A percentile compares a stretch with the other conserved stretches of the same genome.
phyloP scores from a whole-genome alignment of 1,140 invertebrate genomes.

The Diorhabda sublineata region DNA sequence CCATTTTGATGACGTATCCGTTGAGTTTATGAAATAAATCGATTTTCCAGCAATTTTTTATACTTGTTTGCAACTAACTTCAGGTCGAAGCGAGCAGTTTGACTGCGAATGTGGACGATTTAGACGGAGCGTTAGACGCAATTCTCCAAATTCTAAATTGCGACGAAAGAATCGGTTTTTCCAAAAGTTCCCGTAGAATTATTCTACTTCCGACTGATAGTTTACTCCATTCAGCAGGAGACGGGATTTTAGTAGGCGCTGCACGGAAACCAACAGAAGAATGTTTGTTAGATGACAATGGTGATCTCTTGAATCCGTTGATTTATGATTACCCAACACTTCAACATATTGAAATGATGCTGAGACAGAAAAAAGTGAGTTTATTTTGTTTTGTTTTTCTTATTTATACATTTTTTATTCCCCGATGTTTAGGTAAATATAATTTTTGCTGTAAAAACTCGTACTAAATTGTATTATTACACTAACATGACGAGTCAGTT shows the following conservation, averaged over 20 bases:
- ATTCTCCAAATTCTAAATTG: slow-evolving; percentile 55
- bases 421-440: slow-evolving; percentile 51
- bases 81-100: slow-evolving; percentile 40
- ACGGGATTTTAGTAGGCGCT: slow-evolving; percentile 45
- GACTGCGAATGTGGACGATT: slow-evolving; percentile 57
- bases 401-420: background rate
- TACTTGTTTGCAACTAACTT: background rate
- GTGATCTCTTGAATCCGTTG: slow-evolving; percentile 53
- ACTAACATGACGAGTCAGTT: slow-evolving; percentile 51
- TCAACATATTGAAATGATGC: slow-evolving; percentile 55
- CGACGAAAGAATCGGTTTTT: slow-evolving; percentile 44
- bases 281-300: slow-evolving; percentile 55
- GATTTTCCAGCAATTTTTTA: too few species aligned
- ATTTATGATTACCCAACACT: slow-evolving; percentile 61
- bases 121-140: slow-evolving; percentile 61
- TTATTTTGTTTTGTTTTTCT: background rate
- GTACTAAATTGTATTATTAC: slow-evolving; percentile 53
- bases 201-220: slow-evolving; percentile 49
- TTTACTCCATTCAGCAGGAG: slow-evolving; percentile 47
- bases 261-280: slow-evolving; percentile 45
- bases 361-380: slow-evolving; percentile 51
- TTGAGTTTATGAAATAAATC: too few species aligned
- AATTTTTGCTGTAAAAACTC: slow-evolving; percentile 56
- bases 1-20: too few species aligned
- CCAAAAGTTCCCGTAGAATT: slow-evolving; percentile 43